Conservation (phyloP, 2,797 vertebrate genomes). For the Zalophus californianus region DNA sequence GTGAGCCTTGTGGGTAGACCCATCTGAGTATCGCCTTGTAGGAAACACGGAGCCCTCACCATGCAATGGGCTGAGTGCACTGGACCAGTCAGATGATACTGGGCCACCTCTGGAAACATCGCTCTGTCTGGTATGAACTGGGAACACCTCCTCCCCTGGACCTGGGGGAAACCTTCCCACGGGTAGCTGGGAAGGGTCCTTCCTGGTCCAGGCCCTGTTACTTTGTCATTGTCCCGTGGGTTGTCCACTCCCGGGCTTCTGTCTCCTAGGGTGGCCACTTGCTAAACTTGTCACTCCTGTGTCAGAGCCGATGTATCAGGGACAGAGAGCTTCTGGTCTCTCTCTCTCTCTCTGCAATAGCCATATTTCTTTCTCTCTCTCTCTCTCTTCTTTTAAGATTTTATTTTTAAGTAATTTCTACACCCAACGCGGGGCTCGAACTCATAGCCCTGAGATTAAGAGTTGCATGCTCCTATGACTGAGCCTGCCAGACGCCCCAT, state of each 20-base stretch:
- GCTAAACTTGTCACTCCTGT: background rate
- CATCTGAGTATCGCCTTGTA: background rate
- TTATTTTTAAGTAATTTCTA: background rate
- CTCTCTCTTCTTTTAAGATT: background rate
- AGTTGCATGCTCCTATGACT: background rate
- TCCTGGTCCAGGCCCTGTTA: background rate
- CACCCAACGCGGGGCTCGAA: background rate
- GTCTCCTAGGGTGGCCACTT: background rate
- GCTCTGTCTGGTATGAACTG: too few relatives aligned
- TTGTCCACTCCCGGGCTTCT: background rate
- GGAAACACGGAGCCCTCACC: background rate
- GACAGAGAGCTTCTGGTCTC: background rate
- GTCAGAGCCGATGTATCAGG: background rate
- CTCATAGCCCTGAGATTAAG: background rate
- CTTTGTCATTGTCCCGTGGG: background rate
- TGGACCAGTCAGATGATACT: rapidly evolving
- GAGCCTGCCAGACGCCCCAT: background rate
- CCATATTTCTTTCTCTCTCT: background rate
- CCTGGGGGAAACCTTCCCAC: too few relatives aligned
- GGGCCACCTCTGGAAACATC: background rate
- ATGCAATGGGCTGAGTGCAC: background rate
- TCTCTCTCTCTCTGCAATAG: background rate
- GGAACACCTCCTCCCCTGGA: background rate
- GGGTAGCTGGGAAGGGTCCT: background rate
- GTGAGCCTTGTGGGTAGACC: background rate